Evolutionary conservation across 2,113 vertebrate genomes (phyloP), one percentile per base, ranked within the genome.

Genomic region (Saguinus midas): DNA sequence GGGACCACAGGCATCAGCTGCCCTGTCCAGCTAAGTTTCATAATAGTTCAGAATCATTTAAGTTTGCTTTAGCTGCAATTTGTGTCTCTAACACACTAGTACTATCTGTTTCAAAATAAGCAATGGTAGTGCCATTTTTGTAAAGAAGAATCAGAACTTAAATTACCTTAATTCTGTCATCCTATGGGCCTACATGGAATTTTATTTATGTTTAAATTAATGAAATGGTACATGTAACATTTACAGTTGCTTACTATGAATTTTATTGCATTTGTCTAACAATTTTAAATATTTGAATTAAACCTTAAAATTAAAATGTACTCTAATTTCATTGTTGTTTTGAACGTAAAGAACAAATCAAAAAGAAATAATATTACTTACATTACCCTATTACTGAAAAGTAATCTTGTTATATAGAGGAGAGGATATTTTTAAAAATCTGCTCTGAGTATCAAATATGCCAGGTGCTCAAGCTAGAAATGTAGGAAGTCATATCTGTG

Each of bases 301-400:
- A 91, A 80, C 3, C 43, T 52, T 85, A 57, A 94, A 32, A 13
- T 84, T 43, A 70, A 73, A 90, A 40, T 70, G 18, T 52, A 75
- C 61, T 81, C 43, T 50, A 52, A 94, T 90, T 70, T 88, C 85
- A 85, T 32, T 48, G 6, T 79, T 97, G 5, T 95, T 89, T 87
- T 79, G 81, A 95, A 94, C 3, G 11, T 25, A 89, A 91, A 82
- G 20, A 88, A 20, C 1, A 86, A 93, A 83, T 37, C 2, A 40
- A 70, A 95, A 91, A 73, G 68, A 70, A 81, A 94, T 79, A 45
- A 48, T 40, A 87, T 73, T 50, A 43, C 20, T 95, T 73, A 82
- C 45, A 90, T 50, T 35, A 23, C 14, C 64, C 13, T 32, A 79
- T n/a, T 68, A 40, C 18, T 89, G 61, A 37, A 94, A 96, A 95